Evolutionary conservation across 2,888 invertebrate species (phyloP).

Genomic region (Caradrina kadenii): DNA sequence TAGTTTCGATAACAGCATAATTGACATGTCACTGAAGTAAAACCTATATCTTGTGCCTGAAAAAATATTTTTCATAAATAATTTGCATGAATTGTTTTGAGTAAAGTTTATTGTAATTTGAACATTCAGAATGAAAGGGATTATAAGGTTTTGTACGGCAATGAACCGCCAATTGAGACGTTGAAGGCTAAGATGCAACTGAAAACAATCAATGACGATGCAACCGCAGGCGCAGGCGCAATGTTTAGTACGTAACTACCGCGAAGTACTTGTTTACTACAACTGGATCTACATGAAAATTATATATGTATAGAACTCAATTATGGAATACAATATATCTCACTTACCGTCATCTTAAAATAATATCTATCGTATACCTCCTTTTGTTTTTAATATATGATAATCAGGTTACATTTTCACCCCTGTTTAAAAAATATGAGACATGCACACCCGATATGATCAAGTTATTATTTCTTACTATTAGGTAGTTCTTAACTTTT

Average conservation of each 20-base stretch:
- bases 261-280: constrained; percentile 42
- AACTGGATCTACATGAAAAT: constrained; percentile 60
- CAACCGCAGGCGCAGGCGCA: constrained; percentile 75
- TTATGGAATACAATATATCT: background rate
- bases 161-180: constrained; percentile 58
- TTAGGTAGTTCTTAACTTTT: background rate
- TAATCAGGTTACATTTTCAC: too few species aligned
- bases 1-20: constrained; percentile 14
- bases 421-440: background rate
- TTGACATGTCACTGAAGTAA: constrained; percentile 1
- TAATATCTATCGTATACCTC: too few species aligned
- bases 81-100: constrained; percentile 3
- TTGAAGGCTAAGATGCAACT: constrained; percentile 75
- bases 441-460: background rate
- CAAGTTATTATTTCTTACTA: background rate
- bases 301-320: constrained; percentile 16
- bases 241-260: constrained; percentile 57
- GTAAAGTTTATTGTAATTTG: constrained; percentile 13
- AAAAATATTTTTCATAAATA: background rate
- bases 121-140: constrained; percentile 26
- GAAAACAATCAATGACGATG: constrained; percentile 77
- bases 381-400: too few species aligned
- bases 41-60: background rate
- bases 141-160: constrained; percentile 39
- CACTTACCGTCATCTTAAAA: too few species aligned